A percentile compares a stretch with the other conserved stretches of the same genome.
Evolutionary conservation across 2,888 invertebrate species (phyloP).

Genomic region (Drepanosiphum platanoidis): DNA sequence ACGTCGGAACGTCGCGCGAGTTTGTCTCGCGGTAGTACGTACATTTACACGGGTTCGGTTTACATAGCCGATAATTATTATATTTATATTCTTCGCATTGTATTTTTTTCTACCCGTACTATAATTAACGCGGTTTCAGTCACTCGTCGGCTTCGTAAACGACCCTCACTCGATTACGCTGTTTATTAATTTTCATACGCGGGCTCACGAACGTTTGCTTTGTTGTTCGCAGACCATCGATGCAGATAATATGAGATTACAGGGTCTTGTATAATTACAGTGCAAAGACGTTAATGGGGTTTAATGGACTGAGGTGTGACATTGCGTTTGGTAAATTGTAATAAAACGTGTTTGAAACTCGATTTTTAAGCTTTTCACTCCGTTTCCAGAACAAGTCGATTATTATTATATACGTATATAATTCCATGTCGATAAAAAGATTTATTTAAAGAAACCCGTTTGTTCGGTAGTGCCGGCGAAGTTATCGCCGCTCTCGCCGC

Average conservation of each 20-base stretch:
- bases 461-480: not conserved
- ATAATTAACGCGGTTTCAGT: no score
- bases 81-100: not conserved
- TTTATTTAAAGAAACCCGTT: not conserved
- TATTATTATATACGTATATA: not conserved
- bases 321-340: not conserved
- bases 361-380: not conserved
- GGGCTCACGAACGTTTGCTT: no score
- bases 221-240: no score
- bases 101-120: no score
- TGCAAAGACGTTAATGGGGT: not conserved
- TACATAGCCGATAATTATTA: not conserved
- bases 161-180: no score
- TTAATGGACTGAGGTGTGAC: not conserved
- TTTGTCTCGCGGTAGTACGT: no score
- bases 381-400: not conserved
- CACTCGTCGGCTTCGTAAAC: no score
- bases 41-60: no score
- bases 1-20: no score
- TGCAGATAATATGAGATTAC: no score
- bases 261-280: not conserved
- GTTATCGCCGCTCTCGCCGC: not conserved
- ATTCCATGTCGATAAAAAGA: not conserved
- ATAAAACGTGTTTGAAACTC: not conserved
- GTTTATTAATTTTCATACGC: no score